Conservation (phyloP, 2,113 vertebrate species). For the Anhinga anhinga region DNA sequence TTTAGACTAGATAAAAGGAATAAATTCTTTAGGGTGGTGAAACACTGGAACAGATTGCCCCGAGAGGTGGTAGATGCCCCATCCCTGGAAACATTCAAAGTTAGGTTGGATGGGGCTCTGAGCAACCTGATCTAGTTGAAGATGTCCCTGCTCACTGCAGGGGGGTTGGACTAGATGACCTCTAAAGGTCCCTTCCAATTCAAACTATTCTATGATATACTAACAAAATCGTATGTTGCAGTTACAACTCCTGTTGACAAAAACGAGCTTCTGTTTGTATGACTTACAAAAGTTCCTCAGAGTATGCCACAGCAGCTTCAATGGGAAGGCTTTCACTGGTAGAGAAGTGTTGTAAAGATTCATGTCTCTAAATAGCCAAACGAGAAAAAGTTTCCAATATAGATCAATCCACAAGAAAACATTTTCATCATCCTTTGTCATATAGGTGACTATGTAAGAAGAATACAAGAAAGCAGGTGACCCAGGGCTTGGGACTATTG, state of each 20-base stretch:
- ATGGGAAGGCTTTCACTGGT: accelerated
- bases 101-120: not conserved
- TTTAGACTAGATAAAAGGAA: not conserved
- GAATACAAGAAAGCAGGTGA: not conserved
- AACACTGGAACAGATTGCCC: not conserved
- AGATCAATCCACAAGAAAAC: not conserved
- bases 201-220: not conserved
- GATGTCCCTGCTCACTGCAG: not conserved
- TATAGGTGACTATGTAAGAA: not conserved
- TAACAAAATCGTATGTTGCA: not conserved
- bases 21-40: not conserved
- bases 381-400: not conserved
- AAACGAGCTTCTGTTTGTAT: not conserved
- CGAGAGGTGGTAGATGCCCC: not conserved
- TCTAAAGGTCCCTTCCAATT: not conserved
- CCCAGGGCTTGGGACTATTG: not conserved
- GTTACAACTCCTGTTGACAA: not conserved
- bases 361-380: not conserved
- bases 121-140: not conserved
- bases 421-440: not conserved
- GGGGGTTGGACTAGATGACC: not conserved
- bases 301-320: not conserved
- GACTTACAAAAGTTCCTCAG: not conserved
- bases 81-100: not conserved
- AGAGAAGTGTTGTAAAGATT: not conserved